Percentiles rank a stretch among this genome's conserved stretches.
Conservation (phyloP, 2,888 invertebrate genomes). For the Doris montereyensis region DNA sequence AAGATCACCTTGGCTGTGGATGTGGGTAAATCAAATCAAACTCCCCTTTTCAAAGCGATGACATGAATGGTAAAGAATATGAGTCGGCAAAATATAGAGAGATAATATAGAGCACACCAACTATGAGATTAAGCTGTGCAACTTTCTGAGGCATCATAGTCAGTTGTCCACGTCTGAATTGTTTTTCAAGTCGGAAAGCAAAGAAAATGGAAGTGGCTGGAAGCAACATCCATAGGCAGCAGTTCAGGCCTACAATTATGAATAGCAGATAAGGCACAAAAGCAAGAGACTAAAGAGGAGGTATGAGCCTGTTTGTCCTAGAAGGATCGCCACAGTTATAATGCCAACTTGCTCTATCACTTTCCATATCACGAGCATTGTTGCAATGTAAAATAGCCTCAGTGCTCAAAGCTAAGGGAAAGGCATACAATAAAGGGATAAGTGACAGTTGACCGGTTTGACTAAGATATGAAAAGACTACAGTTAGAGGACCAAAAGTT, state of each 20-base stretch:
- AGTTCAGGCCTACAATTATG: constrained; percentile 87
- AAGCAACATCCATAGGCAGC: constrained; percentile 89
- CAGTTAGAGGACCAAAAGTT: constrained; percentile 94
- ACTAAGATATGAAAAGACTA: constrained; percentile 92
- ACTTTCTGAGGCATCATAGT: constrained; percentile 89
- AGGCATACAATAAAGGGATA: constrained; percentile 92
- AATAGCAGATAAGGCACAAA: constrained; percentile 88
- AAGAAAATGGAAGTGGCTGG: constrained; percentile 89
- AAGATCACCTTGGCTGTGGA: too few relatives aligned
- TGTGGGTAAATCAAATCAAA: too few relatives aligned
- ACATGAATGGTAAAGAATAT: constrained; percentile 47
- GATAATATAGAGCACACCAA: constrained; percentile 90
- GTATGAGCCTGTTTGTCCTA: constrained; percentile 92
- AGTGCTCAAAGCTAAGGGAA: constrained; percentile 93
- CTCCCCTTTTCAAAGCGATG: too few relatives aligned
- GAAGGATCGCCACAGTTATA: constrained; percentile 93
- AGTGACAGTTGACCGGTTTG: constrained; percentile 91
- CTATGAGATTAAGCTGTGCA: constrained; percentile 90
- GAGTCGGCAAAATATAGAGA: constrained; percentile 73
- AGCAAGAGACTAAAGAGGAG: constrained; percentile 90
- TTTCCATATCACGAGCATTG: constrained; percentile 92
- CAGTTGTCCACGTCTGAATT: constrained; percentile 87
- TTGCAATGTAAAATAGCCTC: constrained; percentile 96
- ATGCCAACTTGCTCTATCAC: constrained; percentile 91
- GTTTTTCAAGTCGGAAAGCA: constrained; percentile 91